Conservation (phyloP, 2,113 vertebrate species). For the Trematomus loennbergii region DNA sequence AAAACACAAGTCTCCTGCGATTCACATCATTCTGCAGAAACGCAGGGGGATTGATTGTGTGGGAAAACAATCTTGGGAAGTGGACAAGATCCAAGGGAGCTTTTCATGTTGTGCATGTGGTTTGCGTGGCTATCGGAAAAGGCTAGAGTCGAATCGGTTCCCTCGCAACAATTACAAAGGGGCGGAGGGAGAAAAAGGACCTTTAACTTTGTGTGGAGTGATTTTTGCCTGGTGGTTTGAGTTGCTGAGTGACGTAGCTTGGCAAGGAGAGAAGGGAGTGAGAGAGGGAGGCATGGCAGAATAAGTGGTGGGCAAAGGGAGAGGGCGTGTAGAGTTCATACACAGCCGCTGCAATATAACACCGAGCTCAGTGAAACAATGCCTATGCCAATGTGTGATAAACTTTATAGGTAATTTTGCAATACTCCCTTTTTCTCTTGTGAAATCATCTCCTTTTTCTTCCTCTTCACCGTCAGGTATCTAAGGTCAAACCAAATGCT, state of each 20-base stretch:
- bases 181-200: not conserved
- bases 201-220: conserved; percentile 12
- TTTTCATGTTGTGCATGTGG: conserved; percentile 41
- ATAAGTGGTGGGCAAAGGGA: conserved; percentile 18
- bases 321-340: conserved; percentile 43
- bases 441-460: not conserved
- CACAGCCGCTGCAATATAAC: not conserved
- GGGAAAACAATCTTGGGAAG: conserved; percentile 70
- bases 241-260: conserved; percentile 39
- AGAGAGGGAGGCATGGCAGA: conserved; percentile 2
- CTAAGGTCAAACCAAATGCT: conserved; percentile 37
- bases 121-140: conserved; percentile 30
- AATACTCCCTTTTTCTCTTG: not conserved
- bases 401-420: not conserved
- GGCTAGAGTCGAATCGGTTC: conserved; percentile 25
- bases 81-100: conserved; percentile 7
- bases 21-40: conserved; percentile 42
- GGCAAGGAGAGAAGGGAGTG: conserved; percentile 15
- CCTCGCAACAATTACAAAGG: conserved; percentile 16
- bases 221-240: conserved; percentile 31
- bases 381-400: not conserved
- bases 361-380: not conserved
- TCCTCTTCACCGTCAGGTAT: conserved; percentile 31
- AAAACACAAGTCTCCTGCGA: conserved; percentile 45
- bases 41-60: conserved; percentile 59